Evolutionary conservation across 2,113 vertebrate genomes (phyloP), one percentile per base, ranked within the genome.

Genomic region (Crocuta crocuta): DNA sequence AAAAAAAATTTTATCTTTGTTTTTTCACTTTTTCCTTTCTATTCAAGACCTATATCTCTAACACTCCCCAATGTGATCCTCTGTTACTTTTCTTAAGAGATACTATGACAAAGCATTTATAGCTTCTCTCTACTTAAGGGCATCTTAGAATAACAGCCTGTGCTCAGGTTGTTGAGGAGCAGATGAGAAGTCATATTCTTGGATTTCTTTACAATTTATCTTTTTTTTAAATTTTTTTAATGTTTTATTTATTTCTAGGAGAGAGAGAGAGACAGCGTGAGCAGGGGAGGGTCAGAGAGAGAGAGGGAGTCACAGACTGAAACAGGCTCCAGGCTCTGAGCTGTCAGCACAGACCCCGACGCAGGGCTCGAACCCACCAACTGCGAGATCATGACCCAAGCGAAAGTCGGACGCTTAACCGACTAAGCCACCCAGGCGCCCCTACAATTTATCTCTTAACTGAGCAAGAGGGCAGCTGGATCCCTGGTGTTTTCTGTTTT

Each of bases 61-160:
- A 26, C 11, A 63, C 3, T 9, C 12, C 39, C 50, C 71, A 45
- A 43, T 76, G 28, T 76, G 26, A 39, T 58, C 35, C 55, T 83
- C 58, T 93, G 43, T 23, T 88, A 80, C 70, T 93, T 78, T 96
- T 94, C 84, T 90, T 90, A 74, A 81, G 45, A 43, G 39, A 45
- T 50, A 65, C 65, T 39, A 19, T 53, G 39, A 43, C 33, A 76
- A 93, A 55, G 31, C 11, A 0, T 96, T 83, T 81, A 94, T 39
- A 39, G 45, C 45, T 66, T 93, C 66, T 39, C 74, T 61, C 68
- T 35, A 17, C 33, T 45, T 55, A 58, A 19, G 35, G 28, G 28
- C 17, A 65, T 74, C 55, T 78, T 73, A 92, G 35, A 94, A 43
- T 65, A 84, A 87, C 43, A 50, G 26, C 28, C 35, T 81, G 1